A percentile compares a stretch with the other conserved stretches of the same genome.
These are phyloP conservation scores for Varanus salvator DNA, from an alignment of 2,113 vertebrate species.

Conservation along the genomic window DNA sequence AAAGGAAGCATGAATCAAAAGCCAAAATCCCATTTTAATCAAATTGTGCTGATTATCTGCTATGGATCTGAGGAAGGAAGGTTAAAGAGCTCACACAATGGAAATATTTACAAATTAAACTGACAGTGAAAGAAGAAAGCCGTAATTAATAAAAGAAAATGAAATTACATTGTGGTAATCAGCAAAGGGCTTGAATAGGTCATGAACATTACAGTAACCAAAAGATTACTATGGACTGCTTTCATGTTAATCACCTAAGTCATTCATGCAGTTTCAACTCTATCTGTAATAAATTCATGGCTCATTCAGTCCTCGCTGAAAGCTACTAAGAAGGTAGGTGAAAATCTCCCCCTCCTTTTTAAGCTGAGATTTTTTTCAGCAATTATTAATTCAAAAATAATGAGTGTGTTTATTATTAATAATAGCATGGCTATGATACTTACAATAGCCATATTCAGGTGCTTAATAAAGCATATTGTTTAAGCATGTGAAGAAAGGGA, in stretches of 20 bases:
- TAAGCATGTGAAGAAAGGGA: no score
- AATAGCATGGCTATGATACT: no score
- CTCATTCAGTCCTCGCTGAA: neutral
- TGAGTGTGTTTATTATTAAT: no score
- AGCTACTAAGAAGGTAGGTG: neutral
- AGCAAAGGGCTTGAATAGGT: slow-evolving; percentile 40
- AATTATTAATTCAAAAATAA: neutral
- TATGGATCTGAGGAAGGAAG: slow-evolving; percentile 36
- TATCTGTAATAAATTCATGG: slow-evolving; percentile 1
- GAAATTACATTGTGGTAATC: slow-evolving; percentile 54
- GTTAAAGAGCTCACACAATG: slow-evolving; percentile 46
- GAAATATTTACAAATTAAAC: slow-evolving; percentile 64
- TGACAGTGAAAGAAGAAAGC: slow-evolving; percentile 57
- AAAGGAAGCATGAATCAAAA: slow-evolving; percentile 51
- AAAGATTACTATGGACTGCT: slow-evolving; percentile 41
- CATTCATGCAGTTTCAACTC: slow-evolving; percentile 28
- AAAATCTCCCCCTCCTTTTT: neutral
- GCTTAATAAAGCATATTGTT: no score
- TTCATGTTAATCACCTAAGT: slow-evolving; percentile 34
- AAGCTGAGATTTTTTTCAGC: neutral
- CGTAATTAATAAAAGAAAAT: slow-evolving; percentile 66
- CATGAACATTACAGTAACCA: slow-evolving; percentile 30
- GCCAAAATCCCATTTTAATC: slow-evolving; percentile 45
- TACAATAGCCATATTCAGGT: no score
- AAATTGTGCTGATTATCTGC: slow-evolving; percentile 42